These are phyloP conservation scores for Lasioglossum pauxillum DNA, from an alignment of 2,888 invertebrate species.

Conservation along the genomic window DNA sequence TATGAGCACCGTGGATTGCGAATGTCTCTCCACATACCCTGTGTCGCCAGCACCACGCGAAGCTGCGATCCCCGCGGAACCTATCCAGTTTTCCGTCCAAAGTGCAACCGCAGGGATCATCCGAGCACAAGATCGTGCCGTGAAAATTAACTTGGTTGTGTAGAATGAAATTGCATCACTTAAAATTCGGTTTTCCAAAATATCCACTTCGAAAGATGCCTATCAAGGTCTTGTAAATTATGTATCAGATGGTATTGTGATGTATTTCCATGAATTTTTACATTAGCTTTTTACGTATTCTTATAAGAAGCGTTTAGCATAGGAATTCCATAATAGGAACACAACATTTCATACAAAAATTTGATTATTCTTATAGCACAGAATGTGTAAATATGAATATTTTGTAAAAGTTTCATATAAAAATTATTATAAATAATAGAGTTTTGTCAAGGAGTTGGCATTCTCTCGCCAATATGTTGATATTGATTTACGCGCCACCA, in stretches of 20 bases:
- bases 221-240: too few species aligned
- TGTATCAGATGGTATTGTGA: too few species aligned
- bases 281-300: too few species aligned
- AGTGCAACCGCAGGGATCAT: background rate
- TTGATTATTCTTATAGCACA: background rate
- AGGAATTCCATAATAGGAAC: too few species aligned
- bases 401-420: too few species aligned
- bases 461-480: background rate
- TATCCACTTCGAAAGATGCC: background rate
- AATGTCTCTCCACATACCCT: slow-evolving; percentile 34
- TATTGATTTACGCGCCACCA: background rate
- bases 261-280: too few species aligned
- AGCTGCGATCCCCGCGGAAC: background rate
- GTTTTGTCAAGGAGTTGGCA: background rate
- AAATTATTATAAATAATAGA: background rate
- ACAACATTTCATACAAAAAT: too few species aligned
- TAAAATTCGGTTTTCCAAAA: background rate
- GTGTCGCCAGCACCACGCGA: background rate
- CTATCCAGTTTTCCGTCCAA: background rate
- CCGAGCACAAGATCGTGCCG: background rate
- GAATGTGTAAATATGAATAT: background rate
- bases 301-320: too few species aligned
- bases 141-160: background rate
- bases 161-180: background rate
- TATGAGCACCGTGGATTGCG: slow-evolving; percentile 46